Conservation (phyloP, 1,140 invertebrate species). For the Aphaenogaster ashmeadi region DNA sequence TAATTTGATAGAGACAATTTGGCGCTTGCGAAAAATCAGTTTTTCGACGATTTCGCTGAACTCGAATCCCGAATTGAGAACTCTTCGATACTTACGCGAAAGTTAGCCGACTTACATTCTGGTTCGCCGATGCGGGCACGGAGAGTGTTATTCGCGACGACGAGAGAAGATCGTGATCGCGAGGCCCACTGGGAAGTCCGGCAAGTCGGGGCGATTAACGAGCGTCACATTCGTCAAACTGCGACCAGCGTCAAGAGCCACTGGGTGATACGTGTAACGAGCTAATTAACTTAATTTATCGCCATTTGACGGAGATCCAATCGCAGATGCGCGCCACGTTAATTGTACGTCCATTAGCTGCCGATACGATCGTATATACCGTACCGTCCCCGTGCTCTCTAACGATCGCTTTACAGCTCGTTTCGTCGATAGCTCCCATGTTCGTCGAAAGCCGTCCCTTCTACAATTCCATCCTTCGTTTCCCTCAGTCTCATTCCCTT, state of each 20-base stretch:
- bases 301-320: constrained; percentile 81
- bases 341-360: constrained; percentile 82
- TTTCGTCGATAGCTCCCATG: constrained; percentile 69
- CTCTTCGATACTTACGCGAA: neutral
- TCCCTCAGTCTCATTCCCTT: neutral
- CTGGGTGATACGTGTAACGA: constrained; percentile 79
- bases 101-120: neutral
- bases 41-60: neutral
- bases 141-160: constrained; percentile 12
- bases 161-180: constrained; percentile 2
- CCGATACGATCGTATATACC: constrained; percentile 78
- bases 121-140: neutral
- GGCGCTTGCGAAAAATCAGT: neutral
- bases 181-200: constrained; percentile 2
- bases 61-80: neutral
- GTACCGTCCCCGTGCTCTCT: constrained; percentile 69
- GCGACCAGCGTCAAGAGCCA: constrained; percentile 66
- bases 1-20: neutral
- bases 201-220: constrained; percentile 72
- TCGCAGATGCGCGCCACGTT: constrained; percentile 80
- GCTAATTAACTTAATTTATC: constrained; percentile 84
- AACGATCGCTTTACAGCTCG: constrained; percentile 79
- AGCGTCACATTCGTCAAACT: constrained; percentile 80
- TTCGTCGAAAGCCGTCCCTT: constrained; percentile 57
- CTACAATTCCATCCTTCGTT: constrained; percentile 55